Base-by-base conservation (phyloP, 2,888 invertebrate species). In the Muschampia plurimacula region DNA sequence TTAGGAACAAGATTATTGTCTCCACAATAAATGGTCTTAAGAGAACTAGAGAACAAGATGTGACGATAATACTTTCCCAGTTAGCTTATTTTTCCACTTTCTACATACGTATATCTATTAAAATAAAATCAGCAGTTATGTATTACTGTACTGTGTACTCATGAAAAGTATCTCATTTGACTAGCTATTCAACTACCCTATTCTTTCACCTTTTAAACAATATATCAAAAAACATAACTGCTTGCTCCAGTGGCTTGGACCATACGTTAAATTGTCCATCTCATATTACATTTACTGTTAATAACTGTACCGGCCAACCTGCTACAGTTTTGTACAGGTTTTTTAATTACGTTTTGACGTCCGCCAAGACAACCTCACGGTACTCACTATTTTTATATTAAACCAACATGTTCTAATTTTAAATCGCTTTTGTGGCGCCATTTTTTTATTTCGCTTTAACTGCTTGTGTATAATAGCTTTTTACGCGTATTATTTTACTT, bases 281-380 rank as follows among this genome's bases (percentile, higher is more conserved):
- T 89, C 86, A 82, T 83, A 86, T 90, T 88, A 88, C 89, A 82
- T 84, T 88, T 86, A 88, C 88, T 86, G 89, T 88, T 91, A 88
- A 82, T 92, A 91, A 92, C 92, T 88, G 92, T 92, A 91, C 82
- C 83, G 59, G 74, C 76, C 75, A 78, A 77, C 75, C 79, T 86
- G 89, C 84, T 89, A 88, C 88, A 90, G 84, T 90, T 92, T 91
- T 80, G 87, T 86, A 83, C 85, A 79, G 85, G 88, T 81, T 89
- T 85, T 87, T 87, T 89, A 88, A 90, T 89, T 89, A 87, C 78
- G 77, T 49, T 60, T 75, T 68, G 71, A 74, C 70, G 74, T 72
- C 72, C 76, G 77, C 76, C 77, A 76, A 77, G 78, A 76, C 80
- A 77, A 78, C 80, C 78, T 74, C 76, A 77, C 72, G 76, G 77